Base-by-base conservation (phyloP, 2,113 vertebrate genomes). In the Rallus limicola region DNA sequence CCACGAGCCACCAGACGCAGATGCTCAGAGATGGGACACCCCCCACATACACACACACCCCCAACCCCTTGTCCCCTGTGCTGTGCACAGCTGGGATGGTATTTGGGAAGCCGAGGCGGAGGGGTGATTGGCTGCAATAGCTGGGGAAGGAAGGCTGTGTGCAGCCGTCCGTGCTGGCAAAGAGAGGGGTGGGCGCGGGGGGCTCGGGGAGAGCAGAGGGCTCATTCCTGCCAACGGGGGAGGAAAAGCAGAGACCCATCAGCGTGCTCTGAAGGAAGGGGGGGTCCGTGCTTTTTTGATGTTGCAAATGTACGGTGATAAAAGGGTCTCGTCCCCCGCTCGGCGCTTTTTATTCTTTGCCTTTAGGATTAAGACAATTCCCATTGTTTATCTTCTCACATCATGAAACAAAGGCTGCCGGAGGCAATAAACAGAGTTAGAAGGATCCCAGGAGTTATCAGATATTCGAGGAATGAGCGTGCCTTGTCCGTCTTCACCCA, bases 371-470 rank as follows among this genome's bases (percentile, higher is more conserved):
- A 93, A 93, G 93, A 94, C 93, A 92, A 96, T 94, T 96, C 93
- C 92, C 72, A 78, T 93, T 95, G 94, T 95, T 95, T 97, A 93
- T 95, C 96, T 94, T 94, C 91, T 96, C 86, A 55, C 88, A 95
- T 96, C 86, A 94, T 36, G 91, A 97, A 96, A 95, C 96, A 96
- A 96, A 96, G 93, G 80, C 95, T 68, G 95, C 95, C n/a, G 21
- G 92, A 95, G 96, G 96, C 96, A 96, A 95, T 95, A 92, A 95
- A 96, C 90, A 86, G 88, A 92, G 88, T 94, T 90, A 94, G 95
- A 92, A 92, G 96, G 83, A 95, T 95, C 88, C 92, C 93, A 91
- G 95, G 93, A 95, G 94, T 92, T 93, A 93, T 88, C 95, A 96
- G 96, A 93, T 95, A 96, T 88, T 96, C 76, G 31, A 94, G 90